phyloP scores from a whole-genome alignment of 2,888 invertebrate species.

The Clunio marinus region DNA sequence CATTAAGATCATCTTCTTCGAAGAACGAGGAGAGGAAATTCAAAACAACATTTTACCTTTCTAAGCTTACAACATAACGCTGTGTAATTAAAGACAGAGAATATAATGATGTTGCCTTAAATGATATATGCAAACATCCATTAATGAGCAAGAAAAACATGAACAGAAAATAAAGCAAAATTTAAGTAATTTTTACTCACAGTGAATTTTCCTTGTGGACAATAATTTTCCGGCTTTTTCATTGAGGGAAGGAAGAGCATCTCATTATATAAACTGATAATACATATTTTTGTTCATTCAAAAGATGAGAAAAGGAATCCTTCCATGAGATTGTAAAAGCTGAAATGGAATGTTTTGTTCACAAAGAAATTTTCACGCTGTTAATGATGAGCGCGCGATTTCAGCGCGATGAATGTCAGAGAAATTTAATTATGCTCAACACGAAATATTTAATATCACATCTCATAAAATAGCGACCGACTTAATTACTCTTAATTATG shows the following conservation, averaged over 20 bases:
- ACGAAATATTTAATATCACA: slow-evolving; percentile 6
- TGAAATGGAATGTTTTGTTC: background rate
- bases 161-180: background rate
- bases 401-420: background rate
- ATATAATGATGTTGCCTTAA: background rate
- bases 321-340: background rate
- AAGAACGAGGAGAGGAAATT: no score
- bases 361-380: background rate
- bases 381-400: background rate
- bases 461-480: background rate
- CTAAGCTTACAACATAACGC: no score
- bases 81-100: no score
- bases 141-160: no score
- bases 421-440: slow-evolving; percentile 16
- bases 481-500: slow-evolving; percentile 24
- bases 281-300: background rate
- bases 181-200: background rate
- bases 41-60: no score
- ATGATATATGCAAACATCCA: slow-evolving; percentile 17
- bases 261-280: no score
- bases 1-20: background rate
- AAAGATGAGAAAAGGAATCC: background rate
- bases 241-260: background rate
- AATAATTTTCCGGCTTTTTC: background rate
- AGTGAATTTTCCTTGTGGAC: background rate